A percentile compares a stretch with the other conserved stretches of the same genome.
phyloP scores from a whole-genome alignment of 1,140 invertebrate genomes.

The Ceratosolen solmsi region DNA sequence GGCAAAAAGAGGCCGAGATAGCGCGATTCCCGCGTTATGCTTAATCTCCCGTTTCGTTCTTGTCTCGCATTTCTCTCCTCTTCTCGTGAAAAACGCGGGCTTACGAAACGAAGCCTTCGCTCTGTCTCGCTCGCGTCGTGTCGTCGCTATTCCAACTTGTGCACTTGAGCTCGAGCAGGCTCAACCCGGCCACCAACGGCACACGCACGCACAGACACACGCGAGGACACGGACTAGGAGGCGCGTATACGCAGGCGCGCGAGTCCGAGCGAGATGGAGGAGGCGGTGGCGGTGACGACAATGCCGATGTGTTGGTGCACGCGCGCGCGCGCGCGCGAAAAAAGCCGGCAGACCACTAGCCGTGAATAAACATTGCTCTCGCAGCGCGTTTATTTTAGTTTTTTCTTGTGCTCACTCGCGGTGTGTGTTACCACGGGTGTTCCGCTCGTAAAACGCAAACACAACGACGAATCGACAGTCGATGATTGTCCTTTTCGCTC shows the following conservation, averaged over 20 bases:
- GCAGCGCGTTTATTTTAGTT: neutral
- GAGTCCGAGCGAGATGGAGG: neutral
- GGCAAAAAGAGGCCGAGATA: neutral
- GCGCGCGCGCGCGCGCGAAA: neutral
- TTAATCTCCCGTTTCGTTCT: neutral
- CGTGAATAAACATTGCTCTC: neutral
- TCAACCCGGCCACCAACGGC: constrained; percentile 9
- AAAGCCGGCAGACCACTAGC: neutral
- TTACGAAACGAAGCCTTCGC: neutral
- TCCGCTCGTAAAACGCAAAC: neutral
- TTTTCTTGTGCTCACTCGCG: no score
- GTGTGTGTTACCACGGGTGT: no score
- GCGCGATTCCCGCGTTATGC: neutral
- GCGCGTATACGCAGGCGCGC: neutral
- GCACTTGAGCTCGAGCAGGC: constrained; percentile 17
- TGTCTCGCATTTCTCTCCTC: neutral
- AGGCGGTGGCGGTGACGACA: neutral
- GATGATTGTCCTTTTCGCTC: neutral
- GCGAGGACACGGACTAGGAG: neutral
- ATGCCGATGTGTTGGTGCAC: neutral
- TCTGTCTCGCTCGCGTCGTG: constrained; percentile 18
- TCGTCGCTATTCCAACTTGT: constrained; percentile 11
- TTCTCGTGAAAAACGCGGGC: neutral
- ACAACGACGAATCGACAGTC: neutral
- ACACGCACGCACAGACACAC: neutral